These are phyloP conservation scores for Aldrovandia affinis DNA, from an alignment of 2,797 vertebrate genomes.

Conservation along the genomic window DNA sequence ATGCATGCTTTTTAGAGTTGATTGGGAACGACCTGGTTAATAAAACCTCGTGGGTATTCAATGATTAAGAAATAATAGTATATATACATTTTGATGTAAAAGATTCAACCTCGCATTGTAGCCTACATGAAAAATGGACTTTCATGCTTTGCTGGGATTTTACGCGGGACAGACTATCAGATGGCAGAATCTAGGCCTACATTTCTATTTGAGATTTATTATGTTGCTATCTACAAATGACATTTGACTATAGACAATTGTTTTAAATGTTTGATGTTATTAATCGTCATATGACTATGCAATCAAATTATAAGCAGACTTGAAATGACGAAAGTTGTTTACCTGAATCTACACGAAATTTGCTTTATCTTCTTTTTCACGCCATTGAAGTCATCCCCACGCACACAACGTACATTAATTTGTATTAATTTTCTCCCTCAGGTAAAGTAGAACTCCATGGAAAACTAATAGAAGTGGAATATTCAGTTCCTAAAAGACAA, in stretches of 20 bases:
- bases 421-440: slow-evolving; percentile 60
- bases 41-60: not conserved
- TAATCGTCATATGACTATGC: not conserved
- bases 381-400: not conserved
- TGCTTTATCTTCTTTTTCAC: not conserved
- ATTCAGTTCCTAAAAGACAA: slow-evolving; percentile 97
- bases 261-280: not conserved
- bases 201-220: slow-evolving; percentile 1
- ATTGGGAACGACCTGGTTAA: not conserved
- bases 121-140: not conserved
- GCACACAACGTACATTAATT: not conserved
- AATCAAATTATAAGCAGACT: not conserved
- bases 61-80: slow-evolving; percentile 1
- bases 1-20: not conserved
- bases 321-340: not conserved
- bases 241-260: not conserved
- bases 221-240: not conserved
- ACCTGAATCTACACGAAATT: not conserved
- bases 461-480: slow-evolving; percentile 95
- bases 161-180: not conserved
- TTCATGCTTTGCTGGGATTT: not conserved
- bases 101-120: not conserved
- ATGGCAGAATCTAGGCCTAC: not conserved
- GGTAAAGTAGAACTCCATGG: slow-evolving; percentile 98
- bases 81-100: not conserved